Conservation (phyloP, 2,888 invertebrate genomes). For the Caenorhabditis sp. region DNA sequence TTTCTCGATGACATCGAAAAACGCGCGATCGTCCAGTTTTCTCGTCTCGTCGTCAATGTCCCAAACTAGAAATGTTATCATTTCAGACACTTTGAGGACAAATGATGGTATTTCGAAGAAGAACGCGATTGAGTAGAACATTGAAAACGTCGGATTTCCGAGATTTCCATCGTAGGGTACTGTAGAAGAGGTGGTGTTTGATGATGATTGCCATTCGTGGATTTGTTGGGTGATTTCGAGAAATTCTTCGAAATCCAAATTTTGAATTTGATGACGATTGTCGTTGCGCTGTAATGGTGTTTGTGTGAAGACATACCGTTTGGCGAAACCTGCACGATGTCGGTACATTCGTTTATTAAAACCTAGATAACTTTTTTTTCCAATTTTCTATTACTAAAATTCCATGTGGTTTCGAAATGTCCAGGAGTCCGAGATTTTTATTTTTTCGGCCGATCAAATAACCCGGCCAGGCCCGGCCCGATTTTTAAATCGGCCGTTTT, state of each 20-base stretch:
- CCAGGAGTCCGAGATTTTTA: no score
- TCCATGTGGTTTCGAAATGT: no score
- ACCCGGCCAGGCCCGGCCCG: no score
- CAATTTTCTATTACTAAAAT: no score
- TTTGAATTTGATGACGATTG: slow-evolving; percentile 14
- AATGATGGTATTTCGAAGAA: slow-evolving; percentile 43
- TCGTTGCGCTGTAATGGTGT: slow-evolving; percentile 19
- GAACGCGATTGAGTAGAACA: slow-evolving; percentile 38
- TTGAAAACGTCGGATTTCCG: slow-evolving; percentile 40
- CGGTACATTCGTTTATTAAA: no score
- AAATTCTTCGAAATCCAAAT: slow-evolving; percentile 38
- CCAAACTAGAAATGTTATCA: slow-evolving; percentile 17
- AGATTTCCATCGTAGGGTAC: slow-evolving; percentile 40
- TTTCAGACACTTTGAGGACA: slow-evolving; percentile 38
- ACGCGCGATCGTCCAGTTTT: slow-evolving; percentile 24
- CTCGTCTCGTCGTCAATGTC: neutral
- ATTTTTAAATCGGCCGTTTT: no score
- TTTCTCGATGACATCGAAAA: slow-evolving; percentile 25
- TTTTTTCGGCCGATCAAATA: no score
- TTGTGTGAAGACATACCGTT: neutral
- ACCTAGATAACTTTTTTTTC: no score
- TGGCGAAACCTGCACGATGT: no score
- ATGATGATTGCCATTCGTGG: slow-evolving; percentile 38
- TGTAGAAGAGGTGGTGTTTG: neutral
- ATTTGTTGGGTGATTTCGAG: slow-evolving; percentile 30